These are phyloP conservation scores for Distichodus sexfasciatus DNA, from an alignment of 2,797 vertebrate genomes.

Conservation along the genomic window DNA sequence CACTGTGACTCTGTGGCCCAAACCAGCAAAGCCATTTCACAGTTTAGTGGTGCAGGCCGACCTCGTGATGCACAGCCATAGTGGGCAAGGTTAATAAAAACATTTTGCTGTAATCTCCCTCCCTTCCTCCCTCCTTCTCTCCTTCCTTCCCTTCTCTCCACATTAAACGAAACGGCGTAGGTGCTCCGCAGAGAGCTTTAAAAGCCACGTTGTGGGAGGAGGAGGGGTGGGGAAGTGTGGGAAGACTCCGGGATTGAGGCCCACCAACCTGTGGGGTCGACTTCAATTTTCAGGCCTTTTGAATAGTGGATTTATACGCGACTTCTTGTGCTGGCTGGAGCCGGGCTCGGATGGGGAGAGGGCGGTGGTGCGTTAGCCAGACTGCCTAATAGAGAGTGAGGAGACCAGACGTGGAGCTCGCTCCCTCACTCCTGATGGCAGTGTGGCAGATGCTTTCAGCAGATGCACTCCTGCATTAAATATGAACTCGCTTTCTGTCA, in stretches of 20 bases:
- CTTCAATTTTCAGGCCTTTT: constrained; percentile 66
- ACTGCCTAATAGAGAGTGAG: neutral
- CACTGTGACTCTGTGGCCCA: constrained; percentile 54
- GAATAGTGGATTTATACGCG: constrained; percentile 49
- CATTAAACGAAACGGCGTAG: constrained; percentile 75
- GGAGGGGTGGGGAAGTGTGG: too few relatives aligned
- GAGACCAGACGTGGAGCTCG: neutral
- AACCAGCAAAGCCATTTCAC: constrained; percentile 81
- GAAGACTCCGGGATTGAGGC: constrained; percentile 44
- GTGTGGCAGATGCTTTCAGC: constrained; percentile 16
- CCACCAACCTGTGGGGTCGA: constrained; percentile 65
- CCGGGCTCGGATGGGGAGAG: constrained; percentile 32
- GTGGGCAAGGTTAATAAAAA: constrained; percentile 85
- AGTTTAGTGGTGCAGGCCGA: constrained; percentile 82
- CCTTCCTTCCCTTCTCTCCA: constrained; percentile 68
- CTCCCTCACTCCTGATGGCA: constrained; percentile 26
- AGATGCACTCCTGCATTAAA: constrained; percentile 48
- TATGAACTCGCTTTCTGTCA: constrained; percentile 38
- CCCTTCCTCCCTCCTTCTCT: constrained; percentile 57
- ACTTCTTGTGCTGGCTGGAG: constrained; percentile 18
- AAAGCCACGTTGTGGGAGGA: too few relatives aligned
- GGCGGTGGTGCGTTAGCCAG: constrained; percentile 1
- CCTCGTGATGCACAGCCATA: constrained; percentile 53
- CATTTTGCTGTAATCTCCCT: constrained; percentile 73
- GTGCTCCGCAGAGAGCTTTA: constrained; percentile 72